These are phyloP conservation scores for Colossoma macropomum DNA, from an alignment of 2,113 vertebrate species.

Conservation along the genomic window DNA sequence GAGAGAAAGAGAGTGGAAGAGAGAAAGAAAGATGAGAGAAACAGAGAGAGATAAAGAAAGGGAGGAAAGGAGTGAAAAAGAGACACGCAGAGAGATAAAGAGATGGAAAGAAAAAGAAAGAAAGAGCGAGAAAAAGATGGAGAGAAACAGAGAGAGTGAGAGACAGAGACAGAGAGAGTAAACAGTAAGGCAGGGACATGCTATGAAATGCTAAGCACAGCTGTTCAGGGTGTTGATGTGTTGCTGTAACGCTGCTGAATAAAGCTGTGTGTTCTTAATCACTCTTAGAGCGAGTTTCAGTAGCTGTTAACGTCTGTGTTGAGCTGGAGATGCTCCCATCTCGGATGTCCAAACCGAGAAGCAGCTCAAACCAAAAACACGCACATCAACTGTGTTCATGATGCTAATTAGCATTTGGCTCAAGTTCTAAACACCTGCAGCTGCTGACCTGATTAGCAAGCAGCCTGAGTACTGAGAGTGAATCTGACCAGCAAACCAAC, in stretches of 20 bases:
- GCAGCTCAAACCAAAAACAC: neutral
- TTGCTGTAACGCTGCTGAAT: neutral
- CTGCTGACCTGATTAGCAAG: conserved; percentile 12
- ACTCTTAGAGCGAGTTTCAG: too few species aligned
- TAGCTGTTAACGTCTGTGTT: too few species aligned
- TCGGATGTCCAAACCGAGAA: neutral
- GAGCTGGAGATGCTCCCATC: neutral
- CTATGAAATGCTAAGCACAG: too few species aligned
- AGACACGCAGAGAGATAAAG: too few species aligned
- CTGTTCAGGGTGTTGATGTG: too few species aligned
- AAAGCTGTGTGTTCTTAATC: neutral
- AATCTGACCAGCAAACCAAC: neutral
- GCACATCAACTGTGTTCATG: neutral
- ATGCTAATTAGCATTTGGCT: conserved; percentile 19
- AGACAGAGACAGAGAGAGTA: neutral
- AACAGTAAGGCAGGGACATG: too few species aligned
- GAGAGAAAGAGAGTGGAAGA: neutral
- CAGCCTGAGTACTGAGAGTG: neutral
- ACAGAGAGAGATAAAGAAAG: neutral
- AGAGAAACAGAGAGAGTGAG: neutral
- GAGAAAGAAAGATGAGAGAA: neutral
- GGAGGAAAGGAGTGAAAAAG: neutral
- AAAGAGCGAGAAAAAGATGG: neutral
- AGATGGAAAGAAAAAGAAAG: neutral
- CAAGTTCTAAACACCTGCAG: conserved; percentile 15